These are phyloP conservation scores for Ips typographus DNA, from an alignment of 1,140 invertebrate genomes.

Conservation along the genomic window DNA sequence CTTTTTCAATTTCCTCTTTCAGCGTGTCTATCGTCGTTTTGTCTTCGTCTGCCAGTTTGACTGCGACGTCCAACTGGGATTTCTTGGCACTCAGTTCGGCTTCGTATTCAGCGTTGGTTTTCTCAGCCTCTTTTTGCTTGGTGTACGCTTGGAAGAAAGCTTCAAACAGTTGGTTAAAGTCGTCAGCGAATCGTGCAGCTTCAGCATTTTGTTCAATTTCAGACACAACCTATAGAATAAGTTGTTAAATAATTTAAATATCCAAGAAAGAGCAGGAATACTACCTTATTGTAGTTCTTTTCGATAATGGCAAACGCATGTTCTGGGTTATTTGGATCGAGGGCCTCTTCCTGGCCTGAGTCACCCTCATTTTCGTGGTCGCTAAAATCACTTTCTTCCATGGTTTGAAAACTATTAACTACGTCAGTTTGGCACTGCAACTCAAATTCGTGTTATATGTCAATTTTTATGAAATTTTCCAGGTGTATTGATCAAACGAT, in stretches of 20 bases:
- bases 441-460: too few species aligned
- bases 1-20: slow-evolving; percentile 52
- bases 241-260: neutral
- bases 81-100: slow-evolving; percentile 48
- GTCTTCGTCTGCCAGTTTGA: slow-evolving; percentile 45
- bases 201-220: slow-evolving; percentile 48
- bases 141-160: slow-evolving; percentile 57
- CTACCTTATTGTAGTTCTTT: slow-evolving; percentile 46
- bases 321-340: slow-evolving; percentile 47
- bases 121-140: slow-evolving; percentile 53
- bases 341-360: slow-evolving; percentile 38
- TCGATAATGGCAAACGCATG: slow-evolving; percentile 48
- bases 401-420: neutral
- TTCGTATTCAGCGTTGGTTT: slow-evolving; percentile 53
- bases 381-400: slow-evolving; percentile 46
- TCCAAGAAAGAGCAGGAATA: neutral
- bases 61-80: slow-evolving; percentile 37
- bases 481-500: slow-evolving; percentile 27
- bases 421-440: too few species aligned
- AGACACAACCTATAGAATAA: slow-evolving; percentile 39
- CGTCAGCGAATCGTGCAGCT: slow-evolving; percentile 53
- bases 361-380: slow-evolving; percentile 43
- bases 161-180: slow-evolving; percentile 64
- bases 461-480: too few species aligned
- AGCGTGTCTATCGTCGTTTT: slow-evolving; percentile 50